Percentiles rank a stretch among this genome's conserved stretches.
Conservation (phyloP, 2,113 vertebrate genomes). For the Phylloscopus trochiloides region DNA sequence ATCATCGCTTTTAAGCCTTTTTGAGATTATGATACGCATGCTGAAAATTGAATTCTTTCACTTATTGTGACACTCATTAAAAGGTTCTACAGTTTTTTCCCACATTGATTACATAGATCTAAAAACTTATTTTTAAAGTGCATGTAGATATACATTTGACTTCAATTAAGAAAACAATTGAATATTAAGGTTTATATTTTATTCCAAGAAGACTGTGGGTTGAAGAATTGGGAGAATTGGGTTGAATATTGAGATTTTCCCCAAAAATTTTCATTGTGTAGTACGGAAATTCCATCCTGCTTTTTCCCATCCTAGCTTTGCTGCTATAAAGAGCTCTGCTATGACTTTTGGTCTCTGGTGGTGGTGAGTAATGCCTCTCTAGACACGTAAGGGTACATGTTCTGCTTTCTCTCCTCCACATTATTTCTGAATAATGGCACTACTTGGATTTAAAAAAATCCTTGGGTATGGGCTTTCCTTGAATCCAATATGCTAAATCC, state of each 20-base stretch:
- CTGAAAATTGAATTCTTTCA: not conserved
- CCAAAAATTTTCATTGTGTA: not conserved
- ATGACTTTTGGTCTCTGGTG: not conserved
- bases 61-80: not conserved
- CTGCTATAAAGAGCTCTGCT: not conserved
- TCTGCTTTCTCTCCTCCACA: not conserved
- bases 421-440: not conserved
- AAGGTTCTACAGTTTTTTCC: not conserved
- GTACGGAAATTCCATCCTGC: not conserved
- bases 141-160: not conserved
- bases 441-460: not conserved
- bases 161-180: not conserved
- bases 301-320: not conserved
- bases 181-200: not conserved
- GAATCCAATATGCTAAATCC: not conserved
- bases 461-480: not conserved
- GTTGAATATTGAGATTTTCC: not conserved
- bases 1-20: not conserved
- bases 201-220: not conserved
- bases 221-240: too few species aligned
- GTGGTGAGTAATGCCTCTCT: not conserved
- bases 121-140: not conserved
- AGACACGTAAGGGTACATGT: rapidly evolving
- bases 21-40: not conserved
- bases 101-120: not conserved